A percentile compares a stretch with the other conserved stretches of the same genome.
Conservation (phyloP, 2,888 invertebrate species). For the Acrocyrtus sp. region DNA sequence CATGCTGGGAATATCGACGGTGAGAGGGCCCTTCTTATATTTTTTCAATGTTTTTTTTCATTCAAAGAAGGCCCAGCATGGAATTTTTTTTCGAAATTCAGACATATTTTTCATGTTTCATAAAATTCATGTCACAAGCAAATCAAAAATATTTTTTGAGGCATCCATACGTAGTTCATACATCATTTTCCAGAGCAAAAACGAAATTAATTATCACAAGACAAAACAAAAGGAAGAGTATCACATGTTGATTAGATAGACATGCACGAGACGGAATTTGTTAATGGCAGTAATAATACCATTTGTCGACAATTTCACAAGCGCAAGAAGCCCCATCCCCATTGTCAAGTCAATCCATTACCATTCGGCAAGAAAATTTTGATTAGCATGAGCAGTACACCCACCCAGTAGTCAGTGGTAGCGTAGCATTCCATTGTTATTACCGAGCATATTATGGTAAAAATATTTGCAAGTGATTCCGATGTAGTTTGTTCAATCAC, state of each 20-base stretch:
- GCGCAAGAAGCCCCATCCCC: background rate
- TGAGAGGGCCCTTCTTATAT: constrained; percentile 48
- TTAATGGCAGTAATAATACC: no score
- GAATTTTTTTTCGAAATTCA: no score
- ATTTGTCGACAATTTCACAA: background rate
- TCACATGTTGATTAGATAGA: background rate
- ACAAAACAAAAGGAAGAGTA: background rate
- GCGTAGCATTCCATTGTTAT: background rate
- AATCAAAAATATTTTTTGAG: no score
- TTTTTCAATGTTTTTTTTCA: constrained; percentile 1
- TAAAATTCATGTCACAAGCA: no score
- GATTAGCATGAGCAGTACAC: background rate
- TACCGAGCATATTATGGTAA: background rate
- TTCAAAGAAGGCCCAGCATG: background rate
- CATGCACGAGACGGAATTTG: background rate
- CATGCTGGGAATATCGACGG: constrained; percentile 62
- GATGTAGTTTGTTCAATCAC: background rate
- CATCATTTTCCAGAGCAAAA: background rate
- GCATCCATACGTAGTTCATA: background rate
- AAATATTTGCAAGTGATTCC: background rate
- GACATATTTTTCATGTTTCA: no score
- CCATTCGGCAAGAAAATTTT: background rate
- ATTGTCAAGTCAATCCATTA: background rate
- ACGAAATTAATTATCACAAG: background rate
- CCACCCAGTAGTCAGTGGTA: background rate